Evolutionary conservation across 2,888 invertebrate species (phyloP).

Genomic region (Melinaea menophilus): DNA sequence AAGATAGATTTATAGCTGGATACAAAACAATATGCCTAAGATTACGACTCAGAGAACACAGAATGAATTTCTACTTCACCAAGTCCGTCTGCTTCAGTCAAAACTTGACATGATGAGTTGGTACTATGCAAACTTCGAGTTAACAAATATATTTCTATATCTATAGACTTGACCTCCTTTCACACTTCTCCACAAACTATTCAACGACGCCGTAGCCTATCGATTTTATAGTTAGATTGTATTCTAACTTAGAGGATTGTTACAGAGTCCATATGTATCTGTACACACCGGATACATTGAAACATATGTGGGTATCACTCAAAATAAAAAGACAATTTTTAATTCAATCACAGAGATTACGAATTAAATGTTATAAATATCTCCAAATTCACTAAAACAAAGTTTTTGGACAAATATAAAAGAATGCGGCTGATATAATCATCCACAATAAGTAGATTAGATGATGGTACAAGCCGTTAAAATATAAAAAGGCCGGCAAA

Average conservation of each 20-base stretch:
- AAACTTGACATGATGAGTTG: neutral
- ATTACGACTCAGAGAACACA: neutral
- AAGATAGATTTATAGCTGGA: too few relatives aligned
- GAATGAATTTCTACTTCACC: neutral
- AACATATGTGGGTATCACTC: neutral
- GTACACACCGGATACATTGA: neutral
- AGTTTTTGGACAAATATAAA: neutral
- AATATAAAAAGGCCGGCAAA: neutral
- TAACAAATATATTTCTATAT: constrained; percentile 1
- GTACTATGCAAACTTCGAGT: neutral
- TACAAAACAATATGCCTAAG: neutral
- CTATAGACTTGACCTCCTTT: constrained; percentile 30
- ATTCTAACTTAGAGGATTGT: constrained; percentile 16
- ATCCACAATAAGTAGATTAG: neutral
- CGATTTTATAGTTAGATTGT: constrained; percentile 28
- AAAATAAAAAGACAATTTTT: too few relatives aligned
- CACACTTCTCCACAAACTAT: constrained; percentile 34
- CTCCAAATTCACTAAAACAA: neutral
- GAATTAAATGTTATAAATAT: too few relatives aligned
- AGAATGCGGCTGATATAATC: neutral
- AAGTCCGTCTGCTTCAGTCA: neutral
- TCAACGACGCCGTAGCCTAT: constrained; percentile 26
- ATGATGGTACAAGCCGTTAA: neutral
- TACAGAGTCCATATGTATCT: constrained; percentile 5
- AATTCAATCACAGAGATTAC: too few relatives aligned